A percentile compares a stretch with the other conserved stretches of the same genome.
Conservation (phyloP, 2,797 vertebrate genomes). For the Enteromius radiatus region DNA sequence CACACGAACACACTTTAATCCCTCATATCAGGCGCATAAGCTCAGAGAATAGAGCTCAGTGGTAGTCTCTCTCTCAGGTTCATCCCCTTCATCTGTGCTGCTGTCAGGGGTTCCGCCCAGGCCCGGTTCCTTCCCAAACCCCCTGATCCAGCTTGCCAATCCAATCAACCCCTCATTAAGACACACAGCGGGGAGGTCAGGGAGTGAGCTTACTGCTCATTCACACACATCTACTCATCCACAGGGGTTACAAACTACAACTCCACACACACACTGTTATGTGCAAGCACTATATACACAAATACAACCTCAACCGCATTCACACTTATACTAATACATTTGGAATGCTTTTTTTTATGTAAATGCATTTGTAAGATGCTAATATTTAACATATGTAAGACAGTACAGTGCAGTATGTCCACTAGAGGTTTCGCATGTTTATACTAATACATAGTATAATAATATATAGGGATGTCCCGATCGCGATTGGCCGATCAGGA, state of each 20-base stretch:
- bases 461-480: no score
- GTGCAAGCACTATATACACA: slow-evolving; percentile 29
- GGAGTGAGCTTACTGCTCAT: slow-evolving; percentile 57
- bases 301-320: slow-evolving; percentile 3
- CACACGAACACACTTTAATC: slow-evolving; percentile 68
- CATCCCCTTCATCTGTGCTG: slow-evolving; percentile 61
- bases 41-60: slow-evolving; percentile 66
- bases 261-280: slow-evolving; percentile 40
- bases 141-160: slow-evolving; percentile 66
- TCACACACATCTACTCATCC: slow-evolving; percentile 51
- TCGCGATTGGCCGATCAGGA: no score
- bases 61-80: slow-evolving; percentile 66
- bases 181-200: slow-evolving; percentile 69
- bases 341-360: background rate
- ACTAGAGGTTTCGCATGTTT: background rate
- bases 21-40: slow-evolving; percentile 66
- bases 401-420: no score
- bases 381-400: no score
- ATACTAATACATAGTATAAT: no score
- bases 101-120: slow-evolving; percentile 63
- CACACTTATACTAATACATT: background rate
- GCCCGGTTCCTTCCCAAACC: slow-evolving; percentile 56
- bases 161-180: slow-evolving; percentile 77
- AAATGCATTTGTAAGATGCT: background rate
- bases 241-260: slow-evolving; percentile 37